Evolutionary conservation across 2,888 invertebrate species (phyloP), one percentile per base, ranked within the genome.

Genomic region (Himalopsyche japonica): DNA sequence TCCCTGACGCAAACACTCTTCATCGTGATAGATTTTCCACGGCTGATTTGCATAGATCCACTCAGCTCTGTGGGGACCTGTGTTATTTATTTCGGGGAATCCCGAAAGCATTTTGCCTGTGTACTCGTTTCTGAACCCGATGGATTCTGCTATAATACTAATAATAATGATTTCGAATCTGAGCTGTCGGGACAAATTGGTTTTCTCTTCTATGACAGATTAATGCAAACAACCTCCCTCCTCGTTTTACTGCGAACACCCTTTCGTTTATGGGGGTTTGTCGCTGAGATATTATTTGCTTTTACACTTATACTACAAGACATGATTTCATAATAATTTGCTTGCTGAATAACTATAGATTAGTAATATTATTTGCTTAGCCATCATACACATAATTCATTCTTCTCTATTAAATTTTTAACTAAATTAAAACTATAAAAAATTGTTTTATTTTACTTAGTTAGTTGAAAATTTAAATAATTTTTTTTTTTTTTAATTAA

Each of bases 201-300:
- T 87, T 87, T 87, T 85, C 87, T 87, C 87, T 87, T 86, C 83
- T 79, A 82, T 87, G 87, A 87, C 87, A 87, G 85, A 87, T 87
- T 87, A 87, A 87, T 86, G 84, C 86, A 76, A 84, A 80, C 81
- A 82, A 43, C 79, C 24, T 77, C 80, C 32, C 84, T 76, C 80
- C 76, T 83, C 79, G 20, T 24, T 64, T 37, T 34, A 32, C 18
- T 10, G n/a, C 37, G 5, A 30, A 47, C 84, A 70, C 34, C 81
- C 78, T 57, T 82, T 57, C 76, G 27, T 43, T 77, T n/a, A 6
- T n/a, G n/a, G 57, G 82, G 34, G 18, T 43, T 76, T 81, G 47
- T 81, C 76, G 43, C 37, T 27, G 57, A 57, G 57, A 57, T 57
- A 57, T 57, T 57, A 57, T 57, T 57, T 57, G 57, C 57, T 57